Evolutionary conservation across 2,113 vertebrate genomes (phyloP).

Genomic region (Tylochromis polylepis): DNA sequence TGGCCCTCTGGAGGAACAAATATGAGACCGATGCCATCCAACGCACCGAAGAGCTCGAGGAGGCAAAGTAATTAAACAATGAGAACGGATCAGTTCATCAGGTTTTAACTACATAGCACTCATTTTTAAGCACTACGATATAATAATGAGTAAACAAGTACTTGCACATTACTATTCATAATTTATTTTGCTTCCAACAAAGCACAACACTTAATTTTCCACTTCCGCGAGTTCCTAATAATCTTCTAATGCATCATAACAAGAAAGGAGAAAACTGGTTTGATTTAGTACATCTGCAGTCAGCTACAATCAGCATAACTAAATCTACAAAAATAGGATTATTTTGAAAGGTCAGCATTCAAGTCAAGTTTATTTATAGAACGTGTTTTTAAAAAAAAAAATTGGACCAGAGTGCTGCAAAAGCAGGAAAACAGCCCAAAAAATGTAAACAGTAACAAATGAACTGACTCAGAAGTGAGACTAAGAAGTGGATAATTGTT

Average conservation of each 20-base stretch:
- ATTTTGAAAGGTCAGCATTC: no score
- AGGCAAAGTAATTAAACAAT: conserved; percentile 66
- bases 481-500: no score
- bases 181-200: background rate
- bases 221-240: background rate
- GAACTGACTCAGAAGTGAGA: no score
- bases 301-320: background rate
- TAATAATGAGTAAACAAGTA: background rate
- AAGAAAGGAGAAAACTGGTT: background rate
- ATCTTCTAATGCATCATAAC: background rate
- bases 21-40: conserved; percentile 73
- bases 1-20: conserved; percentile 81
- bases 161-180: background rate
- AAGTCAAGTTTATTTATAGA: no score
- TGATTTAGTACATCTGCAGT: background rate
- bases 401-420: background rate
- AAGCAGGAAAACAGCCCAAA: no score
- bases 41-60: conserved; percentile 82
- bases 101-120: background rate
- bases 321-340: background rate
- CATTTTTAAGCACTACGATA: background rate
- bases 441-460: no score
- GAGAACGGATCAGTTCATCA: background rate
- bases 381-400: no score
- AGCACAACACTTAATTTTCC: background rate